Base-by-base conservation (phyloP, 2,797 vertebrate genomes). In the Morelia viridis region DNA sequence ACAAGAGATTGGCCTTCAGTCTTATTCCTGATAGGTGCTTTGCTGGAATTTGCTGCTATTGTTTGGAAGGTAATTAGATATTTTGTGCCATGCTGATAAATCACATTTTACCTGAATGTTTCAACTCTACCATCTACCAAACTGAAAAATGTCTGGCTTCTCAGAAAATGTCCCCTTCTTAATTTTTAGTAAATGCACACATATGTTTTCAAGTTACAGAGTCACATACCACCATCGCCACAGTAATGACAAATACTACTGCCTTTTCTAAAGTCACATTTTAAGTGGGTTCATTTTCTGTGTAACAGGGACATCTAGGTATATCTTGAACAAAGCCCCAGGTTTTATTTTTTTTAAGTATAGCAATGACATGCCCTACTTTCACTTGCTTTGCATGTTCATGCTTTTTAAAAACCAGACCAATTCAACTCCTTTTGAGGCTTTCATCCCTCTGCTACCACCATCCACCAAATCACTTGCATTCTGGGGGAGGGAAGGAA, bases 401-500 rank as follows among this genome's bases (percentile, higher is more conserved):
- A 24, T 41, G 22, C 26, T 31, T 88, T 88, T 35, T 57, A 26
- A 88, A 84, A 50, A 83, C 6, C 9, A 57, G 5, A 50, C 24
- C 24, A 41, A 35, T 71, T 60, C 15, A 12, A 80, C 19, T 50
- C 3, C 19, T 53, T 76, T 76, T 76, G 71, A 76, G 17, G 71
- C 93, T 89, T 91, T 94, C 46, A 28, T 28, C 26, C 9, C 35
- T 35, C 19, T 3, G 91, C 90, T 93, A 88, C 89, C 94, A 22
- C 53, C 68, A 89, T 93, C 94, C 94, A 6, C 83, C 58, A 31
- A 92, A 89, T 95, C 93, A 95, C 95, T 95, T 94, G 89, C 71
- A 92, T 92, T 86, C 84, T 91, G 85, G 57, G 92, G 90, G 8
- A 68, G 31, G 91, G 90, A 5, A 46, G 12, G 92, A 91, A 56